Base-by-base conservation (phyloP, 1,140 invertebrate species). In the Batillaria attramentaria region DNA sequence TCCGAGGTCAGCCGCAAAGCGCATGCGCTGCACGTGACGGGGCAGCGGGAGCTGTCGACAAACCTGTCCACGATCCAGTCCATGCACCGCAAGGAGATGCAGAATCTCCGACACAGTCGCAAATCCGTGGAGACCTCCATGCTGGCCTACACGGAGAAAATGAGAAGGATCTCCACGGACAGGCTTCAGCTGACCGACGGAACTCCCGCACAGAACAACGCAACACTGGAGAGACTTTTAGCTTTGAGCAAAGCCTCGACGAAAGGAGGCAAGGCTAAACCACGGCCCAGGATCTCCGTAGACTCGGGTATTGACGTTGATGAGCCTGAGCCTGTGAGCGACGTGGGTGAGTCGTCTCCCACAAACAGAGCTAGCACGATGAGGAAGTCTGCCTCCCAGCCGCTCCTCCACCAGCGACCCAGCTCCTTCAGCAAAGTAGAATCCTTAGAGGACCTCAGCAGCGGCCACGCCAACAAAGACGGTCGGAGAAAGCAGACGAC, bases 71-170 rank as follows among this genome's bases (percentile, higher is more conserved):
- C 54, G 35, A 65, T 66, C 33, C 37, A 65, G 37, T 20, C 57
- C 41, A 42, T 76, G 13, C 74, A 76, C 57, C 35, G 42, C 6
- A 76, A 76, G n/a, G 74, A 76, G 62, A 24, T 76, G 35, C 20
- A 54, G 28, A n/a, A 16, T 24, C 31, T 76, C 3, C 28, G 65
- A 0, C 41, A 42, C 16, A 28, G 42, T 20, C 18, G 41, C 28
- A 76, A 31, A 39, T 43, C 57, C 16, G 46, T 76, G 41, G 74
- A 76, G 62, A 65, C 13, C 33, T 76, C 74, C 57, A 76, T 76
- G 74, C 37, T 76, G 41, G 57, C 74, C 57, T 76, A 76, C 74
- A 42, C 54, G 20, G 18, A 76, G 39, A 76, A 43, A 39, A 76
- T 76, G 74, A 60, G 74, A 39, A 60, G 41, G 28, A 76, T 76